Conservation (phyloP, 2,888 invertebrate species). For the Itoplectis maculator region DNA sequence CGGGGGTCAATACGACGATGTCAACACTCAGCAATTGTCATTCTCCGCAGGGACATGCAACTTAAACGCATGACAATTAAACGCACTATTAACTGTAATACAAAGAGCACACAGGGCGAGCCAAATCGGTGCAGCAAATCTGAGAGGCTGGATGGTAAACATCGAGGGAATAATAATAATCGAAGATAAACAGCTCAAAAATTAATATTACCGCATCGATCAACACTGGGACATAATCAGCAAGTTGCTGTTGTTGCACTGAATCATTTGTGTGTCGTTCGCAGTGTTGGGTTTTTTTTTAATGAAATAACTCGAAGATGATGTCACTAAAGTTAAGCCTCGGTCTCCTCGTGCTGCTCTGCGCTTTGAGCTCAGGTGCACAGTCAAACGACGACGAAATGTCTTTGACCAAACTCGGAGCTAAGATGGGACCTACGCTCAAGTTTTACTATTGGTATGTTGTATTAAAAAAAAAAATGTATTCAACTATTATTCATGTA, state of each 20-base stretch:
- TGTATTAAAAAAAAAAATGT: no score
- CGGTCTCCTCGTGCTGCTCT: slow-evolving; percentile 74
- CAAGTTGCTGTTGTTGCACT: slow-evolving; percentile 57
- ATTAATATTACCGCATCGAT: neutral
- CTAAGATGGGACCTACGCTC: slow-evolving; percentile 90
- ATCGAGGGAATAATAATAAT: neutral
- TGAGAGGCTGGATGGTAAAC: slow-evolving; percentile 5
- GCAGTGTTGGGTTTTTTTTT: slow-evolving; percentile 42
- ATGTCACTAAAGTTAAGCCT: slow-evolving; percentile 75
- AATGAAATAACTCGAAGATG: slow-evolving; percentile 73
- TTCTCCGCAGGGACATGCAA: no score
- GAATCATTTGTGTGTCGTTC: slow-evolving; percentile 9
- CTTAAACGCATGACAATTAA: no score
- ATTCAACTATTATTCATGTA: no score
- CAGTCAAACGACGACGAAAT: slow-evolving; percentile 85
- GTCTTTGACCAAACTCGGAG: slow-evolving; percentile 90
- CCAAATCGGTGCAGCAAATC: neutral
- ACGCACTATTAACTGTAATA: neutral
- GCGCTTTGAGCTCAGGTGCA: slow-evolving; percentile 68
- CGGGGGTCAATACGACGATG: no score
- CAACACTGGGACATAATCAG: slow-evolving; percentile 62
- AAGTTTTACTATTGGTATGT: slow-evolving; percentile 95
- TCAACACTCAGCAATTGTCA: neutral
- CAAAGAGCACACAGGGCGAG: neutral
- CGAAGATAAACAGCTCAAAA: slow-evolving; percentile 13